phyloP scores from a whole-genome alignment of 2,888 invertebrate genomes.

The Morpho helenor region DNA sequence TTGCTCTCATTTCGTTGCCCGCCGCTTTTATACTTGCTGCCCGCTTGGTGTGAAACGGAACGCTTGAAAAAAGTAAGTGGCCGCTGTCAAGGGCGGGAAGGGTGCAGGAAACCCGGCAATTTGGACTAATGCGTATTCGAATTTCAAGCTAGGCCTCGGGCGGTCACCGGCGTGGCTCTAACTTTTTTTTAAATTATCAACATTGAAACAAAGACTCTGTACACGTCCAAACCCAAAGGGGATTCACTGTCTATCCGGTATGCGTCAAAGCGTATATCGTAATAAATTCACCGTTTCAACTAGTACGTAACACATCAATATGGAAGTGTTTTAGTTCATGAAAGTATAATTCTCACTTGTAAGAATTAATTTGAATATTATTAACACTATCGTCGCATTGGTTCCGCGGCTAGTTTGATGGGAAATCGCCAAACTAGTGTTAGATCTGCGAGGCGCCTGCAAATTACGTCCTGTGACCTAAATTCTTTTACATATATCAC shows the following conservation, averaged over 20 bases:
- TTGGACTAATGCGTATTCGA: constrained; percentile 51
- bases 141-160: constrained; percentile 38
- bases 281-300: constrained; percentile 10
- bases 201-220: not conserved
- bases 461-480: constrained; percentile 24
- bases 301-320: constrained; percentile 10
- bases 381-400: constrained; percentile 14
- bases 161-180: constrained; percentile 18
- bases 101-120: constrained; percentile 68
- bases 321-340: constrained; percentile 17
- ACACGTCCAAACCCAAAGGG: constrained; percentile 6
- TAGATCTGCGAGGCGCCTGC: constrained; percentile 2
- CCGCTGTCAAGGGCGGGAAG: constrained; percentile 70
- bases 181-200: constrained; percentile 8
- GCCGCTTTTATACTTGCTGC: constrained; percentile 61
- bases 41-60: constrained; percentile 57
- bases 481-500: constrained; percentile 7
- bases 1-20: constrained; percentile 62
- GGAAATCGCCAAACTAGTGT: constrained; percentile 10
- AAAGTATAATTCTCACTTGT: constrained; percentile 28
- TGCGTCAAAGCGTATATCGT: not conserved
- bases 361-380: constrained; percentile 30
- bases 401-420: constrained; percentile 12
- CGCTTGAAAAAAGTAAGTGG: constrained; percentile 73
- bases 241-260: constrained; percentile 5